Evolutionary conservation across 2,888 invertebrate genomes (phyloP).

Genomic region (Agonopterix subpropinquella): DNA sequence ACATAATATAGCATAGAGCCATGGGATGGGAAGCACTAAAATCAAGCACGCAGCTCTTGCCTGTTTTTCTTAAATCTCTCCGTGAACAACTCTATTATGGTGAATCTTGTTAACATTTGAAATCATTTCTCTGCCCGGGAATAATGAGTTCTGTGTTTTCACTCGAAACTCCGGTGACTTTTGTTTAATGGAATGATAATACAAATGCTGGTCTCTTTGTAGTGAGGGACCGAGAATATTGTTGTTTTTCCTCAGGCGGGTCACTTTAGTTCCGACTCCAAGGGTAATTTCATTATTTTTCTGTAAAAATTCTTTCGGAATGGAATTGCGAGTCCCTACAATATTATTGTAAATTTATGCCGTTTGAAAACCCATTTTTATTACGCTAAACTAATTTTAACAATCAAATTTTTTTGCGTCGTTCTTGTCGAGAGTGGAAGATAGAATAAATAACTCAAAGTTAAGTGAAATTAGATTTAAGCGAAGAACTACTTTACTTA

Average conservation of each 20-base stretch:
- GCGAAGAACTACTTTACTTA: slow-evolving; percentile 2
- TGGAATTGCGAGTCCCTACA: slow-evolving; percentile 45
- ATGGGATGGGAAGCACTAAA: slow-evolving; percentile 12
- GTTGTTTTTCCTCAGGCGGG: slow-evolving; percentile 66
- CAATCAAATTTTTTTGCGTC: slow-evolving; percentile 1
- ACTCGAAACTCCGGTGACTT: slow-evolving; percentile 73
- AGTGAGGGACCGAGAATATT: slow-evolving; percentile 63
- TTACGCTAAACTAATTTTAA: slow-evolving; percentile 9
- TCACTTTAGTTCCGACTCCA: slow-evolving; percentile 59
- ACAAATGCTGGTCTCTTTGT: slow-evolving; percentile 70
- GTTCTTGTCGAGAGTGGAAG: neutral
- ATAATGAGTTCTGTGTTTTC: slow-evolving; percentile 74
- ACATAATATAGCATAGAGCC: too few species aligned
- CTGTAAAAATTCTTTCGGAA: slow-evolving; percentile 49
- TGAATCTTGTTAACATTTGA: slow-evolving; percentile 73
- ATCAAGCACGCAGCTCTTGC: slow-evolving; percentile 32
- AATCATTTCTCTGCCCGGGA: slow-evolving; percentile 69
- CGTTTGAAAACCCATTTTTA: slow-evolving; percentile 34
- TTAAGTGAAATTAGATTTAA: slow-evolving; percentile 1
- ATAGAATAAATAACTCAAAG: slow-evolving; percentile 1
- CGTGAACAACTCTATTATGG: slow-evolving; percentile 69
- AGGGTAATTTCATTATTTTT: slow-evolving; percentile 65
- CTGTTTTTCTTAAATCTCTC: slow-evolving; percentile 72
- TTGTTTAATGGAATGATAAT: slow-evolving; percentile 76
- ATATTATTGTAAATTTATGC: slow-evolving; percentile 52